Evolutionary conservation across 2,113 vertebrate species (phyloP), one percentile per base, ranked within the genome.

Genomic region (Prunella fulvescens): DNA sequence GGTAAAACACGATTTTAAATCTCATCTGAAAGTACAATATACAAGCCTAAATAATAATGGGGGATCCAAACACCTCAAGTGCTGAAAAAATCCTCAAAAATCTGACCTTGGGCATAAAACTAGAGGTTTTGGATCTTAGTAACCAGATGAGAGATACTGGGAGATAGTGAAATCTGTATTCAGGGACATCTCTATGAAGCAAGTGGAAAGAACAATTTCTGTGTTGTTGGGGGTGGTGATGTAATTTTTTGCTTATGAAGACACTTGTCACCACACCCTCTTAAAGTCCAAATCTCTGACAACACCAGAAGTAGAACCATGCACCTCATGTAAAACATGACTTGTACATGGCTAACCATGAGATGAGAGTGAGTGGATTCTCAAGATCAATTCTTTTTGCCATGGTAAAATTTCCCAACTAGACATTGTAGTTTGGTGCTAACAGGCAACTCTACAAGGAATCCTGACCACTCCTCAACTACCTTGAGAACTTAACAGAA

Each of bases 211-310:
- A 69, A 33, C 5, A 72, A 42, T 3, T 40, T 19, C 37, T 40
- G 24, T 6, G 10, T 4, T 42, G 9, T 3, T 64, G 31, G 31
- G 4, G 4, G 0, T 7, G 8, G 1, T 2, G 0, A 37, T 17
- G 10, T 24, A 0, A 24, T 14, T 29, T 35, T 40, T 29, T 2
- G n/a, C 71, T 76, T 40, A 40, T 17, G 12, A 53, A 53, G 54
- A 18, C 26, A 39, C 8, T 40, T 66, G 19, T 25, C 65, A 53
- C 26, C 22, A 37, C 19, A 42, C 29, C 18, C 44, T 85, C 39
- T 14, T 25, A 17, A 91, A 54, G 22, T n/a, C 42, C 51, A 60
- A 12, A 62, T n/a, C 31, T 51, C 48, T 44, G 47, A 28, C n/a
- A 48, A 22, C 17, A 54, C 13, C 66, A 74, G 20, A 40, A 56